phyloP scores from a whole-genome alignment of 2,797 vertebrate genomes.

The Gouania willdenowi region DNA sequence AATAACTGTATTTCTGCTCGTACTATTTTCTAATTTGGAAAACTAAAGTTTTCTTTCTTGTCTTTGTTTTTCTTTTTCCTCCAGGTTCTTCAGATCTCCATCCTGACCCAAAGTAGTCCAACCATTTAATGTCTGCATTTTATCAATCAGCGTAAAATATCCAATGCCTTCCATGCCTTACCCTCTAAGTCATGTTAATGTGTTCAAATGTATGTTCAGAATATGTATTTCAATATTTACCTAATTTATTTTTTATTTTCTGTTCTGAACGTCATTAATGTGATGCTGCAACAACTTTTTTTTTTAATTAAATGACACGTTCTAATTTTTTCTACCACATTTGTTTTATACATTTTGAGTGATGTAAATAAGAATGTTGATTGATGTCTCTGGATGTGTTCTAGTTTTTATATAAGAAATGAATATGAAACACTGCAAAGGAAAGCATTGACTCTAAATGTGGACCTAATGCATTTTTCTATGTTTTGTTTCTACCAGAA shows the following conservation, averaged over 20 bases:
- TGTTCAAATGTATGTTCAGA: conserved; percentile 7
- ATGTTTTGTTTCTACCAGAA: conserved; percentile 53
- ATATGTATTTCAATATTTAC: conserved; percentile 14
- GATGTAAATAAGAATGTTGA: conserved; percentile 47
- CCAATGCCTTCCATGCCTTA: conserved; percentile 36
- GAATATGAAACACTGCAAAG: too few species aligned
- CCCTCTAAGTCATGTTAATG: conserved; percentile 8
- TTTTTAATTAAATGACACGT: conserved; percentile 19
- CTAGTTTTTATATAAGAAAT: conserved; percentile 47
- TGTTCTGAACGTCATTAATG: conserved; percentile 26
- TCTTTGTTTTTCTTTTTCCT: conserved; percentile 20
- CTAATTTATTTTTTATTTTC: conserved; percentile 62
- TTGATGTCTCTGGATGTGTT: conserved; percentile 36
- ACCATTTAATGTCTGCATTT: conserved; percentile 54
- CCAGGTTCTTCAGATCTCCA: conserved; percentile 57
- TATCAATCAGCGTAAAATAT: too few species aligned
- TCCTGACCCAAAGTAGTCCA: conserved; percentile 49
- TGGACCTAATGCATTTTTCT: conserved; percentile 29
- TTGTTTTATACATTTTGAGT: conserved; percentile 26
- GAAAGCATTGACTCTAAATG: conserved; percentile 29
- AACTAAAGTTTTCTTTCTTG: too few species aligned
- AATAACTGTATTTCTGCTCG: background rate
- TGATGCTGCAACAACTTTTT: conserved; percentile 19
- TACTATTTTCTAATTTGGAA: background rate
- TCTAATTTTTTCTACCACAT: conserved; percentile 44